These are phyloP conservation scores for Ditula angustiorana DNA, from an alignment of 2,888 invertebrate species.

Conservation along the genomic window DNA sequence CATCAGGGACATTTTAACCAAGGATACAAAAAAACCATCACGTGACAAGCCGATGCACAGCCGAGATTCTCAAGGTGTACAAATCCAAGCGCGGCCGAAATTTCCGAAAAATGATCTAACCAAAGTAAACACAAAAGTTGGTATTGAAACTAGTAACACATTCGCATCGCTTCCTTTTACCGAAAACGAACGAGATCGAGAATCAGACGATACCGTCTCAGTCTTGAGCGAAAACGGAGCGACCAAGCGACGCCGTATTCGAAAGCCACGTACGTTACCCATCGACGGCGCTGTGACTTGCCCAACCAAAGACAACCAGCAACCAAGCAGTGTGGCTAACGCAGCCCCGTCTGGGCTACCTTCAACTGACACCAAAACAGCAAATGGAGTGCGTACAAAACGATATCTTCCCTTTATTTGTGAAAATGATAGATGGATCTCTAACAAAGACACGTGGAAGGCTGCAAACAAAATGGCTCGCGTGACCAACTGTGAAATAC, in stretches of 20 bases:
- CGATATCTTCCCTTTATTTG: not conserved
- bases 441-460: not conserved
- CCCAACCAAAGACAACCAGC: not conserved
- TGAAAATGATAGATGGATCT: slow-evolving; percentile 6
- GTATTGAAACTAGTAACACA: not conserved
- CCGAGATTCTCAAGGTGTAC: not conserved
- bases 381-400: not conserved
- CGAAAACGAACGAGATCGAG: not conserved
- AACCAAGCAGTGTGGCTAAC: not conserved
- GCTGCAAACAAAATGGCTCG: slow-evolving; percentile 4
- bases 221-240: not conserved
- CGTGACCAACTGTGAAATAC: not conserved
- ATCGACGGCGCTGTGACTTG: not conserved
- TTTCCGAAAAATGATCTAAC: too few species aligned
- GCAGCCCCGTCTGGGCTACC: not conserved
- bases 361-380: too few species aligned
- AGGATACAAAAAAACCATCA: not conserved
- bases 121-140: not conserved
- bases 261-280: not conserved
- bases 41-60: not conserved
- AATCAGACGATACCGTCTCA: not conserved
- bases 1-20: too few species aligned
- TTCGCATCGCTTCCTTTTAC: not conserved
- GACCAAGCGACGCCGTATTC: not conserved
- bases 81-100: not conserved